Percentiles rank a stretch among this genome's conserved stretches.
These are phyloP conservation scores for Dasypolia templi DNA, from an alignment of 2,888 invertebrate genomes.

Conservation along the genomic window DNA sequence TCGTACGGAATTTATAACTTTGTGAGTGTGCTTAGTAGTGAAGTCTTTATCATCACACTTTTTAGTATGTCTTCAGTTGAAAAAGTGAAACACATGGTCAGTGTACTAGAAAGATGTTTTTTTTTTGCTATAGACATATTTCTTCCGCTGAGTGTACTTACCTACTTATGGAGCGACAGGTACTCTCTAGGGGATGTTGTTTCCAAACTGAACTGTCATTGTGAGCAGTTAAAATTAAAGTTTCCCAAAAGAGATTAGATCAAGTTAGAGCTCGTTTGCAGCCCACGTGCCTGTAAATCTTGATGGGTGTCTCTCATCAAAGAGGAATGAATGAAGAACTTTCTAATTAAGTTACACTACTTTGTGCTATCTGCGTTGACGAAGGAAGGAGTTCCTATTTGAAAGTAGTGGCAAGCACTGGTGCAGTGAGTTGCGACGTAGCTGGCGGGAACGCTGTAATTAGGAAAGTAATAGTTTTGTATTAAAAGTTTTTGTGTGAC, in stretches of 20 bases:
- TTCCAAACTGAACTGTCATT: slow-evolving; percentile 60
- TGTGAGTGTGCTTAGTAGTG: background rate
- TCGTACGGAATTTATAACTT: background rate
- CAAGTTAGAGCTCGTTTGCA: slow-evolving; percentile 58
- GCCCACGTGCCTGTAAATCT: slow-evolving; percentile 50
- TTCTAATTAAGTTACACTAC: slow-evolving; percentile 65
- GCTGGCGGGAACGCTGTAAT: slow-evolving; percentile 34
- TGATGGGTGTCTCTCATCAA: slow-evolving; percentile 55
- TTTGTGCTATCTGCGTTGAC: slow-evolving; percentile 61
- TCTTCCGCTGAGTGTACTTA: slow-evolving; percentile 7
- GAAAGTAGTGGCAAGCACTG: slow-evolving; percentile 53
- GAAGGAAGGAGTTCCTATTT: slow-evolving; percentile 30
- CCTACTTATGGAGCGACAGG: slow-evolving; percentile 5
- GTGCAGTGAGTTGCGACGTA: slow-evolving; percentile 42
- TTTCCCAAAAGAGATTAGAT: slow-evolving; percentile 65
- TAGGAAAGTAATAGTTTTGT: slow-evolving; percentile 46
- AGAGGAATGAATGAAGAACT: slow-evolving; percentile 61
- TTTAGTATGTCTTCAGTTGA: background rate
- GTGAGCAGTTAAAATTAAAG: slow-evolving; percentile 62
- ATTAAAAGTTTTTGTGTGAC: slow-evolving; percentile 31
- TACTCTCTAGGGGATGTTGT: slow-evolving; percentile 34
- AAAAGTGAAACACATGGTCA: background rate
- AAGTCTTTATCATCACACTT: background rate
- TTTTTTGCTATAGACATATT: background rate
- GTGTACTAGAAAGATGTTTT: background rate